Conservation (phyloP, 2,888 invertebrate species). For the Frankliniella fusca region DNA sequence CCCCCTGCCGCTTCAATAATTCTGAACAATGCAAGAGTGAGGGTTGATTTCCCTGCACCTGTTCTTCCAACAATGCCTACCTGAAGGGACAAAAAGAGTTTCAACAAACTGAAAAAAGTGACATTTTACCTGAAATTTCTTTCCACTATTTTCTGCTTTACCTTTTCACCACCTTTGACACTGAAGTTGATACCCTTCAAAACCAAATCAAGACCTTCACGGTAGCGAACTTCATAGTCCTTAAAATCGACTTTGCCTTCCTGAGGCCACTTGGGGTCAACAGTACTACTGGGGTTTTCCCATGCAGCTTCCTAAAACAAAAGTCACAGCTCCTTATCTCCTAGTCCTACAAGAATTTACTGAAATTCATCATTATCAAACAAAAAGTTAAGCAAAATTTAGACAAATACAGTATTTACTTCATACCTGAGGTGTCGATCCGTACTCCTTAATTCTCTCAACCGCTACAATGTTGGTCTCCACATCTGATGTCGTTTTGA, state of each 20-base stretch:
- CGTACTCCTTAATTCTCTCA: conserved; percentile 94
- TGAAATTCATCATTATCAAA: neutral
- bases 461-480: conserved; percentile 97
- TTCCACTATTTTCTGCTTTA: conserved; percentile 39
- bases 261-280: conserved; percentile 73
- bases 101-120: neutral
- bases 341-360: neutral
- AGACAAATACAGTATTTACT: neutral
- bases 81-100: conserved; percentile 37
- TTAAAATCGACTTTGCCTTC: conserved; percentile 75
- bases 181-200: conserved; percentile 72
- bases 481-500: conserved; percentile 92
- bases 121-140: neutral
- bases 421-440: conserved; percentile 68
- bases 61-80: conserved; percentile 86
- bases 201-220: conserved; percentile 81
- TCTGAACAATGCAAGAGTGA: conserved; percentile 82
- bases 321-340: too few relatives aligned
- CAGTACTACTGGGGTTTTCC: conserved; percentile 60
- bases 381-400: neutral
- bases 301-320: conserved; percentile 68
- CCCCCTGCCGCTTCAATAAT: conserved; percentile 82
- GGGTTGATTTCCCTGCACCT: conserved; percentile 87
- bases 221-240: conserved; percentile 78
- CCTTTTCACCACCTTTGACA: conserved; percentile 78